Base-by-base conservation (phyloP, 2,888 invertebrate species). In the Drosophila fungiperda region DNA sequence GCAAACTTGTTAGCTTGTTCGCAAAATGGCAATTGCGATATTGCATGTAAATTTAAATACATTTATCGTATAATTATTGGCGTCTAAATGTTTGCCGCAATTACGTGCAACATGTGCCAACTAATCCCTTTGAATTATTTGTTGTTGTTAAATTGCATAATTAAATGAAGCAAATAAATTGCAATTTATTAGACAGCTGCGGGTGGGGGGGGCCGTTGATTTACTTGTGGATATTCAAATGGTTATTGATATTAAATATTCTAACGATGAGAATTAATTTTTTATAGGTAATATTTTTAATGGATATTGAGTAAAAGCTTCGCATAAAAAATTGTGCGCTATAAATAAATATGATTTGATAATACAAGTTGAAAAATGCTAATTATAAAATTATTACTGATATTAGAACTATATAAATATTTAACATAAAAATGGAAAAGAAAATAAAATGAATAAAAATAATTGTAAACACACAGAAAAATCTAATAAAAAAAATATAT, bases 1-100 rank as follows among this genome's bases (percentile, higher is more conserved):
- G 53, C 58, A 38, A 68, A 55, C 64, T 62, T 35, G 73, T 6
- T 33, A 72, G 54, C 71, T 64, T 29, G 64, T 50, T 72, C 59
- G 62, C 73, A 23, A 23, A 23, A 63, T 61, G 59, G 64, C 60
- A 61, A 81, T 76, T 69, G 77, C 80, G 0, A 20, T 17, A 33
- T 33, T 20, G 7, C 32, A 33, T 35, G 20, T 15, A 52, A 20
- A 15, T 17, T 26, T 7, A 2, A 36, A 76, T 86, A 71, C 80
- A 76, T 74, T 73, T 85, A 79, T 76, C 73, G 61, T 63, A 78
- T 89, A 83, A 83, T 83, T 72, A 79, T 77, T 78, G 87, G 82
- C 84, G 84, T 85, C 89, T 82, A 87, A 83, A 82, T 79, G 87
- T 75, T 75, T 68, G 59, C 66, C 57, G 67, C 81, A 81, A 84